Evolutionary conservation across 2,797 vertebrate species (phyloP), one percentile per base, ranked within the genome.

Genomic region (Percopsis omiscomaycus): DNA sequence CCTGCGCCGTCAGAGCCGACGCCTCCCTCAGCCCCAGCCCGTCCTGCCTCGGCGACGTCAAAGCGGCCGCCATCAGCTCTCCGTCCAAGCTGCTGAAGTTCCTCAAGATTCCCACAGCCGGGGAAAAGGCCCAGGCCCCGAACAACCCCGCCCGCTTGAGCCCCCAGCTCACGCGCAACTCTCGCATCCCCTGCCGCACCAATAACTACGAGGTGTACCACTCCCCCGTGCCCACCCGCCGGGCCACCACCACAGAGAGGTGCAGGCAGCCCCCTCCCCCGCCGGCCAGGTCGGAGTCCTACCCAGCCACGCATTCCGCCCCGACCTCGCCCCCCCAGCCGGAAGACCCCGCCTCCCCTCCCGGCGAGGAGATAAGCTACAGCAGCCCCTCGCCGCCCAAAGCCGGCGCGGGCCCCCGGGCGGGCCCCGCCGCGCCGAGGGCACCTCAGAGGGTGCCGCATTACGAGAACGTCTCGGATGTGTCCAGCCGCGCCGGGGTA

Each of bases 161-260:
- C 69, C 96, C 96, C 2, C 96, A 98, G 64, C 92, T 97, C 11
- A 91, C 96, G 3, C 93, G 94, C 10, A 95, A 89, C 79, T 97
- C 96, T 63, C 92, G 95, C 78, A 98, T 97, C 76, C 96, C 96
- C 5, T 98, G 96, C 55, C 93, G 96, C 44, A 94, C 95, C 64
- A 93, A 95, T 79, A 95, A 94, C 78, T 94, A 96, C 5, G 96
- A 97, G 55, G 94, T 94, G 13, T 95, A 95, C 82, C 94, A 94
- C 74, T 96, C 95, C 0, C 96, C 95, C 0, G 92, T 93, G 1
- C 90, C 94, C 71, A 77, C 85, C 0, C 89, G 93, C 60, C 90
- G 92, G 85, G 93, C 91, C 75, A 90, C 92, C 56, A 93, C 92
- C 59, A 88, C 92, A 0, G 93, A 94, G 78, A 73, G 92, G 58